Evolutionary conservation across 2,888 invertebrate species (phyloP), one percentile per base, ranked within the genome.

Genomic region (Aleiodes alternator): DNA sequence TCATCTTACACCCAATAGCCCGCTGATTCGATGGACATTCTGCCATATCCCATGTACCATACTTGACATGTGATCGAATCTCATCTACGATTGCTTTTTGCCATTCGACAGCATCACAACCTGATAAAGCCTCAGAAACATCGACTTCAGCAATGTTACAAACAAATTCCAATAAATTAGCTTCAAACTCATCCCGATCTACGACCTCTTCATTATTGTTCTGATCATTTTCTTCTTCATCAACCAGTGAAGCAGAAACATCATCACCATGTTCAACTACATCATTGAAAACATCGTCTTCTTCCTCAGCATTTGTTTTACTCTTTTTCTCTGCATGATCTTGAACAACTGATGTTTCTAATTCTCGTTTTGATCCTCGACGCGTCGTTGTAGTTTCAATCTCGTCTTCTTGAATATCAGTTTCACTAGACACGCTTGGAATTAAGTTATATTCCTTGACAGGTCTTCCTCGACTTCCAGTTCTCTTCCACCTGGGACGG

Each of bases 41-140:
- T 1, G 80, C 79, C 1, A 83, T 34, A 9, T n/a, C 61, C 82
- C 81, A 84, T 0, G 81, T 82, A 12, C 81, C 74, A 38, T 82
- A 80, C 55, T 79, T 78, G 6, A 81, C n/a, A 0, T 81, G 73
- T 2, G 78, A 76, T 31, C 72, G 61, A 23, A 81, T 68, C 66
- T 82, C 82, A 1, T 34, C 51, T 9, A 16, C 75, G 12, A 83
- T 83, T 5, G 81, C 81, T 2, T 70, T 48, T 7, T 57, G 57
- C 80, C 80, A 81, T 34, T 78, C 23, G 23, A 23, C 77, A 7
- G 38, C 38, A 38, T 38, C 38, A 38, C 8, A 7, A 38, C 38
- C 38, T 38, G 38, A 38, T 7, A 38, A 8, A 38, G 38, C 38
- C 8, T 38, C 38, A 8, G 38, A 38, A 7, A 7, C 38, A 38